Conservation (phyloP, 2,113 vertebrate genomes). For the Toxostoma redivivum region DNA sequence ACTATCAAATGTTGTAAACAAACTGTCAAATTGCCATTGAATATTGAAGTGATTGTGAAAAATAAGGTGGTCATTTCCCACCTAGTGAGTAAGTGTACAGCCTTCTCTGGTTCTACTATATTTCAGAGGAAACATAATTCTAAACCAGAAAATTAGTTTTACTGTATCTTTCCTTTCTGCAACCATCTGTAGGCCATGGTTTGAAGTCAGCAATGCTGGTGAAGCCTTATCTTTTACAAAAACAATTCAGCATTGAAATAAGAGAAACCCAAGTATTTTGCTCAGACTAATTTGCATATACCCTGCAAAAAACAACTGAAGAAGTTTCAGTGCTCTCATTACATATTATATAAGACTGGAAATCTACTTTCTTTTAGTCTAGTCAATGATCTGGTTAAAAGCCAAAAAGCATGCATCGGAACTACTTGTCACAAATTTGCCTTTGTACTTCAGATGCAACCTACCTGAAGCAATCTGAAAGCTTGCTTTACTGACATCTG, state of each 20-base stretch:
- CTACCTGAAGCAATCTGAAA: background rate
- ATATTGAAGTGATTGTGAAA: background rate
- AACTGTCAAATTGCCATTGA: background rate
- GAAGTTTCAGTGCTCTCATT: background rate
- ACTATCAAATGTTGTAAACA: background rate
- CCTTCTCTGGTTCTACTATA: background rate
- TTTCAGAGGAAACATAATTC: background rate
- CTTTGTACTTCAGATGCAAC: background rate
- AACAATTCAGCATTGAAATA: background rate
- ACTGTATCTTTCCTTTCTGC: background rate
- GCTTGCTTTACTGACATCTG: background rate
- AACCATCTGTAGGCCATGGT: background rate
- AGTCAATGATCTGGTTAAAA: background rate
- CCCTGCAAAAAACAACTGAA: background rate
- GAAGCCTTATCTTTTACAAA: background rate
- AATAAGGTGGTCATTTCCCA: background rate
- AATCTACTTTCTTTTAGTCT: background rate
- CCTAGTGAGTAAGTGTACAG: background rate
- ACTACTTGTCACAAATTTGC: background rate
- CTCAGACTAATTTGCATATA: background rate
- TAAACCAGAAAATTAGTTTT: background rate
- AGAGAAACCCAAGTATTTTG: background rate
- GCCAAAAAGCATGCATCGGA: background rate
- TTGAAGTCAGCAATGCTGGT: background rate
- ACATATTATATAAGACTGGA: background rate